Conservation (phyloP, 1,140 invertebrate genomes). For the Dysdera silvatica region DNA sequence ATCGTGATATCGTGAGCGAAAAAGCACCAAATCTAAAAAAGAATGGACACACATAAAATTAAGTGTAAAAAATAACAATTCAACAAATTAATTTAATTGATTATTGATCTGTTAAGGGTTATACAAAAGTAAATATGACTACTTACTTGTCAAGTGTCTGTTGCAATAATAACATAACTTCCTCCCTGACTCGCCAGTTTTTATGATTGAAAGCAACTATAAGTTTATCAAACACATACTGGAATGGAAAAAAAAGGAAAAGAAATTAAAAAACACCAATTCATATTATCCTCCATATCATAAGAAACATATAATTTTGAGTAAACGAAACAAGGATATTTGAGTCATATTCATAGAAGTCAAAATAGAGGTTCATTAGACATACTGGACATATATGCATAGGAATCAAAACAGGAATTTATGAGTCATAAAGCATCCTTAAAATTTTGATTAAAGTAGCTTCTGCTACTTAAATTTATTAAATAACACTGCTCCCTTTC, state of each 20-base stretch:
- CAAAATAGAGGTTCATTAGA: too few relatives aligned
- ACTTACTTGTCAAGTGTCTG: slow-evolving; percentile 72
- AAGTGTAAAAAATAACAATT: slow-evolving; percentile 1
- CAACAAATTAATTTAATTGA: background rate
- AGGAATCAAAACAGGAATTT: too few relatives aligned
- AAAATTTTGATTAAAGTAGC: too few relatives aligned
- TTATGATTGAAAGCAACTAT: slow-evolving; percentile 66
- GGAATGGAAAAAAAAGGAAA: slow-evolving; percentile 32
- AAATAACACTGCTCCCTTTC: too few relatives aligned
- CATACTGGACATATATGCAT: too few relatives aligned
- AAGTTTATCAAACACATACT: slow-evolving; percentile 63
- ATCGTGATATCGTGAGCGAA: slow-evolving; percentile 66
- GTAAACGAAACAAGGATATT: too few relatives aligned
- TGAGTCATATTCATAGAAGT: too few relatives aligned
- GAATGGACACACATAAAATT: slow-evolving; percentile 17
- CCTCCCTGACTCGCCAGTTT: slow-evolving; percentile 76
- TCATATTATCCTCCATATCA: too few relatives aligned
- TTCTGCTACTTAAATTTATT: too few relatives aligned
- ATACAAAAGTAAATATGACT: slow-evolving; percentile 1
- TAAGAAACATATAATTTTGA: too few relatives aligned
- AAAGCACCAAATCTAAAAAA: slow-evolving; percentile 67
- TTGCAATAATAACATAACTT: slow-evolving; percentile 65
- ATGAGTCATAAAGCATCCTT: too few relatives aligned
- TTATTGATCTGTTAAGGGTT: background rate
- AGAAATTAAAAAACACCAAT: background rate